Evolutionary conservation across 2,797 vertebrate genomes (phyloP).

Genomic region (Lagocephalus sceleratus): DNA sequence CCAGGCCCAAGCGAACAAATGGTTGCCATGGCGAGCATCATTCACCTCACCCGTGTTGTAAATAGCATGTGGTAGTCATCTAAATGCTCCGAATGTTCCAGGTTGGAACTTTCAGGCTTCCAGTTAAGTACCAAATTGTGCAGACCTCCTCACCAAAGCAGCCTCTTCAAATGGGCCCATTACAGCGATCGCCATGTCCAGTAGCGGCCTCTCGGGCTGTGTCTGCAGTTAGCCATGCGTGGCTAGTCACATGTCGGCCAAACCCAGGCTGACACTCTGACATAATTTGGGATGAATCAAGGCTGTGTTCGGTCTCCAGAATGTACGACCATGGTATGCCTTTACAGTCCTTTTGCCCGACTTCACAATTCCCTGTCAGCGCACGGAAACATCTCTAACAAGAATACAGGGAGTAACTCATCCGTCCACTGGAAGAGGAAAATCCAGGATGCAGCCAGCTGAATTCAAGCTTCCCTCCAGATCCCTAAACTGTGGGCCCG

Average conservation of each 20-base stretch:
- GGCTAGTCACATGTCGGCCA: constrained; percentile 54
- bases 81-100: too few relatives aligned
- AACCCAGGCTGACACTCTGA: constrained; percentile 69
- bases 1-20: too few relatives aligned
- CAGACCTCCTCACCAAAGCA: constrained; percentile 31
- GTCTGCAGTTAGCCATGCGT: constrained; percentile 62
- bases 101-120: too few relatives aligned
- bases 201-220: constrained; percentile 42
- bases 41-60: too few relatives aligned
- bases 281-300: constrained; percentile 67
- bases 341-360: constrained; percentile 42
- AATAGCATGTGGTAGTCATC: too few relatives aligned
- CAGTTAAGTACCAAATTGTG: constrained; percentile 12
- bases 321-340: constrained; percentile 24
- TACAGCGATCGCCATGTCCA: constrained; percentile 32
- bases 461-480: constrained; percentile 30
- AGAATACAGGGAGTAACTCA: constrained; percentile 17
- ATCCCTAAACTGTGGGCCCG: constrained; percentile 4
- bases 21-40: too few relatives aligned
- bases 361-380: constrained; percentile 23
- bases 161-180: constrained; percentile 33
- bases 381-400: constrained; percentile 27
- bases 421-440: constrained; percentile 31
- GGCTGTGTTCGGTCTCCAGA: constrained; percentile 27
- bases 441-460: constrained; percentile 14